Conservation (phyloP, 2,888 invertebrate species). For the Drosophila meridionalis region DNA sequence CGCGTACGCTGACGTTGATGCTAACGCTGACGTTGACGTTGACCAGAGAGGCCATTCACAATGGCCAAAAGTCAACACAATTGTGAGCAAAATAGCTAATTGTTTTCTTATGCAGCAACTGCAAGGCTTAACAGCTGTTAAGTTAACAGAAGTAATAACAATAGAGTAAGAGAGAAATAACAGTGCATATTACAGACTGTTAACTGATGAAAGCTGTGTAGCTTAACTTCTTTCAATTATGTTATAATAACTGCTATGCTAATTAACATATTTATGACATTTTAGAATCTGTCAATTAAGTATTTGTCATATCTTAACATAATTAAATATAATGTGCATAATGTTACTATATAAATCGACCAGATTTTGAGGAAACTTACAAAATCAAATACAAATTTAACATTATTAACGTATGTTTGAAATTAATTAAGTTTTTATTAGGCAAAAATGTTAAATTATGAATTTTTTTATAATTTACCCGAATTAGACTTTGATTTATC, state of each 20-base stretch:
- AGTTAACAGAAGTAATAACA: background rate
- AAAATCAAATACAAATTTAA: too few relatives aligned
- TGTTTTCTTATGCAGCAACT: background rate
- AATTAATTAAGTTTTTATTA: too few relatives aligned
- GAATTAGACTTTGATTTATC: background rate
- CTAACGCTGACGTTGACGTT: constrained; percentile 31
- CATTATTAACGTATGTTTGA: too few relatives aligned
- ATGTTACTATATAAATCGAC: background rate
- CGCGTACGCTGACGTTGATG: constrained; percentile 13
- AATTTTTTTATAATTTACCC: background rate
- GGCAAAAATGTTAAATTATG: too few relatives aligned
- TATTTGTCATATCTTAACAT: background rate
- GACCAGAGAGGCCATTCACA: constrained; percentile 38
- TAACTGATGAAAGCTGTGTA: background rate
- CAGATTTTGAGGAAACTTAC: background rate
- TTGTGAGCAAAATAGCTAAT: background rate
- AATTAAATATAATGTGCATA: background rate
- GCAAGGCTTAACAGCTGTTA: background rate
- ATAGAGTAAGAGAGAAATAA: too few relatives aligned
- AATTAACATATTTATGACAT: background rate
- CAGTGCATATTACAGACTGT: background rate
- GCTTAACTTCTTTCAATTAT: background rate
- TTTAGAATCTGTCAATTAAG: background rate
- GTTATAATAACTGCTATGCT: background rate
- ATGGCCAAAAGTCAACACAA: background rate